These are phyloP conservation scores for Ameiurus melas DNA, from an alignment of 2,113 vertebrate species.

Conservation along the genomic window DNA sequence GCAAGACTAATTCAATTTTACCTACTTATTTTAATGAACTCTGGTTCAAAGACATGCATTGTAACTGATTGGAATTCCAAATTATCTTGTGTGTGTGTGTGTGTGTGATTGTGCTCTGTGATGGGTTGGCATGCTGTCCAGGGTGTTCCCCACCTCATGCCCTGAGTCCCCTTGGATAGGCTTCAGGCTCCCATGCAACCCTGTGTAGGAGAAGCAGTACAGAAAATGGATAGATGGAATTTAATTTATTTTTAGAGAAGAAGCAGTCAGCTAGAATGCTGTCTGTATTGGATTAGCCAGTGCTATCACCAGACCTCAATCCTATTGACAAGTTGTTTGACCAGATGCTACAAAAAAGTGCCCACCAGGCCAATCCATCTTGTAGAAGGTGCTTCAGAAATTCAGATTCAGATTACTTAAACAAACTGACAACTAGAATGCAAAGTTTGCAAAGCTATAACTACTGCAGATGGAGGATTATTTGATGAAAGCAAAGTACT, in stretches of 20 bases:
- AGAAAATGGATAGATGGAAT: no score
- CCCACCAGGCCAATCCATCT: neutral
- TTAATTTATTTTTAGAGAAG: neutral
- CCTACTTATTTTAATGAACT: neutral
- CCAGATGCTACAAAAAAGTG: neutral
- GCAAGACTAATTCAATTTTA: neutral
- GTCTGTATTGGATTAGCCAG: neutral
- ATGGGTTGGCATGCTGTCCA: no score
- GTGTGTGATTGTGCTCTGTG: no score
- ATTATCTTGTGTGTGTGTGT: no score
- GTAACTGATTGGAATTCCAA: no score
- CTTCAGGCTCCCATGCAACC: no score
- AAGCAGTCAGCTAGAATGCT: neutral
- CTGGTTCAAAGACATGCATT: no score
- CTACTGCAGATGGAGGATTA: neutral
- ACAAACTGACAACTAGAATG: neutral
- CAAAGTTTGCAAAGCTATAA: neutral
- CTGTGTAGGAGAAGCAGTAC: no score
- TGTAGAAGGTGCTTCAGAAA: neutral
- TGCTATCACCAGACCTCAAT: neutral
- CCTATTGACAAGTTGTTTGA: neutral
- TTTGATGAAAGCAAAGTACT: neutral
- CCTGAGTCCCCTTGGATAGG: no score
- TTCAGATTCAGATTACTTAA: neutral
- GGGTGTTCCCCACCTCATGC: no score